phyloP scores from a whole-genome alignment of 2,113 vertebrate genomes.

The Pedionomus torquatus region DNA sequence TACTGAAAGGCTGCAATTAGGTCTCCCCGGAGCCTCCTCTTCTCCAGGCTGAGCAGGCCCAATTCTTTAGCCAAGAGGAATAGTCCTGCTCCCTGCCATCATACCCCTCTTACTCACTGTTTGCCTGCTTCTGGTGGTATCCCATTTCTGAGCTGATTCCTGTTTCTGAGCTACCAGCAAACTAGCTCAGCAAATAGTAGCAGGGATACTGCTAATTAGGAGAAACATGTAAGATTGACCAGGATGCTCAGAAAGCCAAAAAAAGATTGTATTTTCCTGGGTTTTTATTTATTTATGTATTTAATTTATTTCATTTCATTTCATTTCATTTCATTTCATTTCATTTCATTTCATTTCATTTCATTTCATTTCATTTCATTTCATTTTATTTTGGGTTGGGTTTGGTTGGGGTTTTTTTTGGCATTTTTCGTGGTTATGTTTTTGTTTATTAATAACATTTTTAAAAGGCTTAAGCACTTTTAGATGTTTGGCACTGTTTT shows the following conservation, averaged over 20 bases:
- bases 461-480: background rate
- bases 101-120: background rate
- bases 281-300: no score
- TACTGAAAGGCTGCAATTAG: no score
- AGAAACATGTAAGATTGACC: background rate
- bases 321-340: no score
- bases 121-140: background rate
- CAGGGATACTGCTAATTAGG: background rate
- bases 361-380: no score
- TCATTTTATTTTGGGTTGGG: no score
- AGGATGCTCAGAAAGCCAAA: background rate
- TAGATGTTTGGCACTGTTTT: background rate
- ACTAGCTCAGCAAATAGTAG: background rate
- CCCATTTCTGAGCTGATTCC: background rate
- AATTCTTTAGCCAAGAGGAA: no score
- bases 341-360: no score
- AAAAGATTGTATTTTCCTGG: accelerated
- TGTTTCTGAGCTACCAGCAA: no score
- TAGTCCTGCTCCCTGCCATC: background rate
- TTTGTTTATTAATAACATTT: background rate
- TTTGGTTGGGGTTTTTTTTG: no score
- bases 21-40: no score
- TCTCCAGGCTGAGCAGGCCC: no score
- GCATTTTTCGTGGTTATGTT: background rate
- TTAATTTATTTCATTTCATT: no score